Base-by-base conservation (phyloP, 2,797 vertebrate genomes). In the Sebastes cheni region DNA sequence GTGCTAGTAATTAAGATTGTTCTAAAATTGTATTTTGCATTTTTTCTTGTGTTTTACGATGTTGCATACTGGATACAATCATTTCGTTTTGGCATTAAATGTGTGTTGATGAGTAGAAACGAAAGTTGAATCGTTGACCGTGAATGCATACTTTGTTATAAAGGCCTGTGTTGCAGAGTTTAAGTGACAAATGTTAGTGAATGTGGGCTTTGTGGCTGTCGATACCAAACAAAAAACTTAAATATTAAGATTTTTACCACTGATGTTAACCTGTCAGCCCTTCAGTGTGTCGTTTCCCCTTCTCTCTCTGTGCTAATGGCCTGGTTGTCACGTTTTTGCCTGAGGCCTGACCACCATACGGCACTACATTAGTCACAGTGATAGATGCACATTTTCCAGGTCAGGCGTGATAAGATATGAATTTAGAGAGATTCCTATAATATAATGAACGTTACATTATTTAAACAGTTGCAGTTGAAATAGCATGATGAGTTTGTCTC, bases 241-340 rank as follows among this genome's bases (percentile, higher is more conserved):
- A 32, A 50, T 27, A 32, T 46, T 34, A 16, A 6, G 7, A 30
- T 59, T 59, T 70, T 6, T 30, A 20, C 23, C 22, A 4, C 18
- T 13, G 6, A 25, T 18, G 27, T 46, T 34, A 22, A n/a, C 12
- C 25, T 30, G 22, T 65, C 54, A 50, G 32, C 11, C 39, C 12
- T 56, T 30, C 20, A 46, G 0, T 59, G 22, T 65, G 55, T 30
- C 6, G 4, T 70, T 55, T 20, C 22, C 10, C 8, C 22, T 36
- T 7, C 4, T 2, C 8, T 58, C 61, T 59, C 2, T 66, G 34
- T 68, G 27, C 68, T 65, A 29, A 74, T 70, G 34, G n/a, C 42
- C 16, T 56, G 34, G n/a, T 69, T 83, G 76, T 82, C 67, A 75
- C 23, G 66, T 72, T 82, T 77, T 52, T 75, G 58, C 79, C 77